Base-by-base conservation (phyloP, 2,888 invertebrate genomes). In the Acrobasis suavella region DNA sequence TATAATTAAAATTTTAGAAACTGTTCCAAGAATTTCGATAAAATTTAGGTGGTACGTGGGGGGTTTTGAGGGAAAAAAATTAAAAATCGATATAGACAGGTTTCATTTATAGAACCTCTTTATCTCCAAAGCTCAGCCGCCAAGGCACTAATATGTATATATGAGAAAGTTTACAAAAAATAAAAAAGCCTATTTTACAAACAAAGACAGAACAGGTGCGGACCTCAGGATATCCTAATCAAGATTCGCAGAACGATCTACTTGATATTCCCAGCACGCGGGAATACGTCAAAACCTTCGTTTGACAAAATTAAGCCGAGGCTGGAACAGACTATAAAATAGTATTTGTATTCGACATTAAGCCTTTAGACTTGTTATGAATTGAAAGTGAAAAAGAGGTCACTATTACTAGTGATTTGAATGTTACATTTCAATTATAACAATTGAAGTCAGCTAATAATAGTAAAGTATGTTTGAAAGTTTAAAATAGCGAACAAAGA, bases 241-340 rank as follows among this genome's bases (percentile, higher is more conserved):
- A 83, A 76, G 75, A 86, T 86, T 86, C 85, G 64, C 62, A 61
- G 66, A 8, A 32, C 32, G 72, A 76, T 76, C 74, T 69, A 77
- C 77, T 83, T 78, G 73, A 77, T 81, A 83, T 85, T 83, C 82
- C 65, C 70, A 62, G 68, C 75, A 69, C 77, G 80, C 69, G 69
- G 69, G 73, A 80, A 80, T 80, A 82, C 81, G 81, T 85, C 84
- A 85, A 83, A 85, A 80, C 77, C 78, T 65, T 76, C 78, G 80
- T 81, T 81, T 83, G 80, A 81, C 80, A 78, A 83, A 85, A 84
- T 85, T 85, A 85, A 80, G 77, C 81, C 69, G 61, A 62, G 60
- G 63, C 73, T 73, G 71, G 73, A 67, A 69, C 70, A 74, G 74
- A 75, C 75, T 76, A 77, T 74, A 74, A 75, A 77, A 74, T 74